These are phyloP conservation scores for Drosophila nannoptera DNA, from an alignment of 1,140 invertebrate genomes.

Conservation along the genomic window DNA sequence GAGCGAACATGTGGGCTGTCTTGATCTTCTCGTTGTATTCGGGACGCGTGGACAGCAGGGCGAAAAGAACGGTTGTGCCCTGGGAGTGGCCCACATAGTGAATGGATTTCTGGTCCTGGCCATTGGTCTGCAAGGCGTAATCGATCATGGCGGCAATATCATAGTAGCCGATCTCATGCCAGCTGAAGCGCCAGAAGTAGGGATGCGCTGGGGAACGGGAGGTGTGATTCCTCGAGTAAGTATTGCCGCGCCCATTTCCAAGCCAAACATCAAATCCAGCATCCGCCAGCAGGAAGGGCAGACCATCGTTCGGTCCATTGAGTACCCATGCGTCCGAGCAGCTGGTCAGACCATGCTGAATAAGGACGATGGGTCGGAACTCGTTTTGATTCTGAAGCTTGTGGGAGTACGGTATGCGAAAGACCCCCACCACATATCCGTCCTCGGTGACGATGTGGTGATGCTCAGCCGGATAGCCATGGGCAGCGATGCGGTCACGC, in stretches of 20 bases:
- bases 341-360: conserved; percentile 86
- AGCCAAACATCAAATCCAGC: conserved; percentile 85
- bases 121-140: conserved; percentile 82
- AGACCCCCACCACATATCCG: conserved; percentile 80
- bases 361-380: conserved; percentile 81
- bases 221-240: conserved; percentile 80
- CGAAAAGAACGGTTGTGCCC: conserved; percentile 81
- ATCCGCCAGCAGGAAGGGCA: conserved; percentile 82
- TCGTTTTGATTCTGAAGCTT: conserved; percentile 49
- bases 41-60: conserved; percentile 80
- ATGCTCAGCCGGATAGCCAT: conserved; percentile 81
- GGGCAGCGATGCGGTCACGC: conserved; percentile 52
- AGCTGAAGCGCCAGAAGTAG: conserved; percentile 82
- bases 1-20: conserved; percentile 81
- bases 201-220: conserved; percentile 79
- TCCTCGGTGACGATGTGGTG: conserved; percentile 80
- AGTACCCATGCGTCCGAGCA: conserved; percentile 87
- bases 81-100: conserved; percentile 85
- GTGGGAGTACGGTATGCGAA: conserved; percentile 79
- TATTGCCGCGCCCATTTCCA: conserved; percentile 80
- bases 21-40: conserved; percentile 82
- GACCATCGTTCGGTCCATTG: conserved; percentile 82
- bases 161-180: conserved; percentile 84
- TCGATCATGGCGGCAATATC: conserved; percentile 86
- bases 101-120: conserved; percentile 79